These are phyloP conservation scores for Lepidotrigona ventralis DNA, from an alignment of 1,140 invertebrate genomes.

Conservation along the genomic window DNA sequence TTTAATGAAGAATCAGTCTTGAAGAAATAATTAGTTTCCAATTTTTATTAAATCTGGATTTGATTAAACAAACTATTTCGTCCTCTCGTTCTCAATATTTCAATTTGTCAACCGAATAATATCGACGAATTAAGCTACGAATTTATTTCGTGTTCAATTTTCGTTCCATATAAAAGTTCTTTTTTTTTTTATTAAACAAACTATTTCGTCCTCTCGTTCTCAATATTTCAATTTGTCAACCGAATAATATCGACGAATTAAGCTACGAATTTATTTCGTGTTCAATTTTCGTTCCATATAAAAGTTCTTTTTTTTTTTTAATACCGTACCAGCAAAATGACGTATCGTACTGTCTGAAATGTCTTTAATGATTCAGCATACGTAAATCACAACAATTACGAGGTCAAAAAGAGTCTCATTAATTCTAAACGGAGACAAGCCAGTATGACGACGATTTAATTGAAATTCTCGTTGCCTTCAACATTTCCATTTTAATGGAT, in stretches of 20 bases:
- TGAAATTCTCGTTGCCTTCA: conserved; percentile 13
- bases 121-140: neutral
- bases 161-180: neutral
- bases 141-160: neutral
- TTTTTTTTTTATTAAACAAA: neutral
- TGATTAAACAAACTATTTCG: neutral
- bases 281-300: neutral
- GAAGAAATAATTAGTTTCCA: too few species aligned
- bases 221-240: neutral
- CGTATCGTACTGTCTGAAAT: neutral
- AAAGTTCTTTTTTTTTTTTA: neutral
- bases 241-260: neutral
- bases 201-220: neutral
- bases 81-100: neutral
- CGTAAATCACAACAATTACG: neutral
- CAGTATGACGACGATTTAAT: neutral
- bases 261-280: too few species aligned
- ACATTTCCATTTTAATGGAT: conserved; percentile 13
- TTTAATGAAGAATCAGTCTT: neutral
- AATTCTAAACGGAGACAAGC: conserved; percentile 6
- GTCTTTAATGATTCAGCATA: neutral
- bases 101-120: neutral
- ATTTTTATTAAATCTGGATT: neutral
- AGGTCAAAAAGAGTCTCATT: neutral
- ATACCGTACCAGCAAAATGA: neutral